phyloP scores from a whole-genome alignment of 2,888 invertebrate genomes.

The Hypena proboscidalis region DNA sequence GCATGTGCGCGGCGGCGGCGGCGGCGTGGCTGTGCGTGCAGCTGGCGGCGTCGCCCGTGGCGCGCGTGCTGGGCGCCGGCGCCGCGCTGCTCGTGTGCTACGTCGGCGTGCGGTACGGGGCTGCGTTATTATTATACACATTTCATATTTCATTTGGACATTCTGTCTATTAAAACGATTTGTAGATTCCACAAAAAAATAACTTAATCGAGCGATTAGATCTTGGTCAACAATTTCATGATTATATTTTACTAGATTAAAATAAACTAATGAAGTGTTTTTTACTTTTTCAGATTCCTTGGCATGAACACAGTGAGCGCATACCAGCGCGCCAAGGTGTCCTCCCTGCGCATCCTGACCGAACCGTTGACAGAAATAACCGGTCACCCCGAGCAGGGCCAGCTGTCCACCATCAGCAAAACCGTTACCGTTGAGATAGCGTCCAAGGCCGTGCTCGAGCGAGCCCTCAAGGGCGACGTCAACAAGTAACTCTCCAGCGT shows the following conservation, averaged over 20 bases:
- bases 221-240: too few species aligned
- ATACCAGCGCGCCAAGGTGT: conserved; percentile 96
- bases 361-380: conserved; percentile 52
- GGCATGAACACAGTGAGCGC: conserved; percentile 95
- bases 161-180: too few species aligned
- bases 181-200: too few species aligned
- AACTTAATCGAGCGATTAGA: too few species aligned
- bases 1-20: conserved; percentile 91
- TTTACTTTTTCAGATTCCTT: conserved; percentile 88
- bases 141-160: too few species aligned
- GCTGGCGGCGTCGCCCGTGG: conserved; percentile 90
- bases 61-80: conserved; percentile 92
- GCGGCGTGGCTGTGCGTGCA: conserved; percentile 93
- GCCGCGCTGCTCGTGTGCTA: conserved; percentile 93
- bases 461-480: conserved; percentile 71
- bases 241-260: too few species aligned
- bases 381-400: conserved; percentile 51
- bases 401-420: conserved; percentile 77
- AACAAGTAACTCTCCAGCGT: conserved; percentile 44
- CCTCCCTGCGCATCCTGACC: conserved; percentile 90
- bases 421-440: conserved; percentile 81
- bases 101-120: too few species aligned
- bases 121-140: too few species aligned
- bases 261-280: too few species aligned
- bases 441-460: conserved; percentile 70